Percentiles rank a stretch among this genome's conserved stretches.
Evolutionary conservation across 2,113 vertebrate species (phyloP).

Genomic region (Chlorodrepanis virens): DNA sequence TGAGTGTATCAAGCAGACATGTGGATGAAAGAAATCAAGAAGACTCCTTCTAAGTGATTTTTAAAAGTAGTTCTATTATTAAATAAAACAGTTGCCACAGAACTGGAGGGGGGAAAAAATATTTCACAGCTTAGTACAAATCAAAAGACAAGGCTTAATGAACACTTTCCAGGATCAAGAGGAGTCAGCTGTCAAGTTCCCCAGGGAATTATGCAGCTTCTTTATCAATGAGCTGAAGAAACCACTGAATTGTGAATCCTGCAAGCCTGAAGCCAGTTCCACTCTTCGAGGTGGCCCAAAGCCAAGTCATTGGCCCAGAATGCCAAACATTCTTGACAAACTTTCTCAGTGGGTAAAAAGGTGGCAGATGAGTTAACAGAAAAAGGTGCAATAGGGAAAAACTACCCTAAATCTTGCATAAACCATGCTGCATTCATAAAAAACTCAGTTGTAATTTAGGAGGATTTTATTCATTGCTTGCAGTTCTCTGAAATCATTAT

Average conservation of each 20-base stretch:
- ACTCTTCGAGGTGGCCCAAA: background rate
- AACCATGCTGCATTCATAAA: background rate
- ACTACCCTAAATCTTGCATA: background rate
- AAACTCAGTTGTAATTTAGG: background rate
- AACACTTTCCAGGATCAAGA: background rate
- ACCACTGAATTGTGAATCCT: background rate
- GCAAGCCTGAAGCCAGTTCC: background rate
- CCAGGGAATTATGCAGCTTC: background rate
- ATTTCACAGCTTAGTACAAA: background rate
- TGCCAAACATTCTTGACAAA: background rate
- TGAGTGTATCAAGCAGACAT: background rate
- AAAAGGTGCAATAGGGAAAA: background rate
- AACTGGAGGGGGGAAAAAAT: background rate
- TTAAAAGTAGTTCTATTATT: background rate
- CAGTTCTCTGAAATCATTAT: background rate
- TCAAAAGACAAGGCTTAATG: background rate
- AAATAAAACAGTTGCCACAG: background rate
- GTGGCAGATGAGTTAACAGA: background rate
- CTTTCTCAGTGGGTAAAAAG: background rate
- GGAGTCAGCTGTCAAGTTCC: background rate
- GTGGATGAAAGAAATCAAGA: background rate
- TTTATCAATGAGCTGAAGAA: background rate
- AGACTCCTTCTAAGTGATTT: background rate
- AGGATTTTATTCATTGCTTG: fast-evolving
- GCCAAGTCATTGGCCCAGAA: background rate